Conservation (phyloP, 2,888 invertebrate species). For the Tholera decimalis region DNA sequence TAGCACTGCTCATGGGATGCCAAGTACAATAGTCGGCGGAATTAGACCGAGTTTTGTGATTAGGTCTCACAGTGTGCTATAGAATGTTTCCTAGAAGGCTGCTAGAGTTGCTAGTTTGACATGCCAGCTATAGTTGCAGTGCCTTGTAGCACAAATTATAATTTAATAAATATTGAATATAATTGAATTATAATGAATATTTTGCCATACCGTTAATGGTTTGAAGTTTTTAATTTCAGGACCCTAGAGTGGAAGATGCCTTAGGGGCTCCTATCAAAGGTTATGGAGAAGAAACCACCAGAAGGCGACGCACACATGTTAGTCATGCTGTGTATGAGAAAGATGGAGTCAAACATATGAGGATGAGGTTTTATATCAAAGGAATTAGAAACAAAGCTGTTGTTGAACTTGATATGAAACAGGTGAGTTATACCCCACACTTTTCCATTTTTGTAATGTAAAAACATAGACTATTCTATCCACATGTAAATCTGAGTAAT, state of each 20-base stretch:
- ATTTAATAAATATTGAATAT: too few species aligned
- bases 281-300: constrained; percentile 96
- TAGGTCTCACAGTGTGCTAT: too few species aligned
- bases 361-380: constrained; percentile 98
- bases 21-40: too few species aligned
- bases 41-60: too few species aligned
- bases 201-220: neutral
- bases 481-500: neutral
- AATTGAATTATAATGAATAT: too few species aligned
- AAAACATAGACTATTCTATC: neutral
- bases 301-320: constrained; percentile 96
- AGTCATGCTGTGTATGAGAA: constrained; percentile 95
- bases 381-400: constrained; percentile 96
- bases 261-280: constrained; percentile 97
- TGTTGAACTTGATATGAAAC: constrained; percentile 96
- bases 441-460: neutral
- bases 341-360: constrained; percentile 95
- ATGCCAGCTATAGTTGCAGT: too few species aligned
- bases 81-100: too few species aligned
- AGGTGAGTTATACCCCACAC: constrained; percentile 91
- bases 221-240: constrained; percentile 77
- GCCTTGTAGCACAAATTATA: too few species aligned
- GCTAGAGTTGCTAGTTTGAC: too few species aligned
- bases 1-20: too few species aligned
- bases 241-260: constrained; percentile 95